Percentiles rank a stretch among this genome's conserved stretches.
Conservation (phyloP, 30 jellyfish, hydroid and myxozoan genomes). For the Turritopsis rubra region DNA sequence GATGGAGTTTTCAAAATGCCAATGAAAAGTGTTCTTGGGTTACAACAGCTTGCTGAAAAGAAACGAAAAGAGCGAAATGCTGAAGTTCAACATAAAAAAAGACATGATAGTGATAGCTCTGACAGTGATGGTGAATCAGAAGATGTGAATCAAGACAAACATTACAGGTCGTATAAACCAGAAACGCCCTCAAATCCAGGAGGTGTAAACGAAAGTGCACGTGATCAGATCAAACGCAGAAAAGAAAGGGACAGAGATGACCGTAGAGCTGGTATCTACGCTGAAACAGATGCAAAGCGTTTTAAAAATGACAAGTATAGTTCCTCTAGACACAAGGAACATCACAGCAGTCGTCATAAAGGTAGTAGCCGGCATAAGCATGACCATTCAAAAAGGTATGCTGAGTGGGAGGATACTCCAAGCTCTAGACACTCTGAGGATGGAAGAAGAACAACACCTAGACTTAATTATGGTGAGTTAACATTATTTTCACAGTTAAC, state of each 20-base stretch:
- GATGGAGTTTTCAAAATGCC: constrained; percentile 60
- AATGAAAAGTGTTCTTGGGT: constrained; percentile 61
- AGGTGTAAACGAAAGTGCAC: constrained; percentile 77
- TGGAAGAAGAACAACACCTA: constrained; percentile 72
- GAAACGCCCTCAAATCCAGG: constrained; percentile 98
- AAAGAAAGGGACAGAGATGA: constrained; percentile 64
- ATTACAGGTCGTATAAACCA: constrained; percentile 74
- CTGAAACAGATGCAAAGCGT: constrained; percentile 23
- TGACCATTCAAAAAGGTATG: constrained; percentile 51
- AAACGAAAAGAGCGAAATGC: constrained; percentile 47
- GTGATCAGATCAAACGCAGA: constrained; percentile 48
- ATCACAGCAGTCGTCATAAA: constrained; percentile 1
- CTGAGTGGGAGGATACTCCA: constrained; percentile 99
- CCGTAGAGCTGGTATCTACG: constrained; percentile 36
- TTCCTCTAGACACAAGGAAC: constrained; percentile 18
- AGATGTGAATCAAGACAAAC: constrained; percentile 23
- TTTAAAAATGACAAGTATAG: constrained; percentile 12
- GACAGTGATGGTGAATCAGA: constrained; percentile 24
- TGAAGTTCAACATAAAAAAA: constrained; percentile 21
- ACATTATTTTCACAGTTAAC: neutral
- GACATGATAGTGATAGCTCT: neutral
- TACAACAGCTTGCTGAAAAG: constrained; percentile 78
- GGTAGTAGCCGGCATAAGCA: constrained; percentile 18
- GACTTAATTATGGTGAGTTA: constrained; percentile 53
- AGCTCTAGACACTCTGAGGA: constrained; percentile 44